Base-by-base conservation (phyloP, 2,113 vertebrate species). In the Bubalus kerabau region DNA sequence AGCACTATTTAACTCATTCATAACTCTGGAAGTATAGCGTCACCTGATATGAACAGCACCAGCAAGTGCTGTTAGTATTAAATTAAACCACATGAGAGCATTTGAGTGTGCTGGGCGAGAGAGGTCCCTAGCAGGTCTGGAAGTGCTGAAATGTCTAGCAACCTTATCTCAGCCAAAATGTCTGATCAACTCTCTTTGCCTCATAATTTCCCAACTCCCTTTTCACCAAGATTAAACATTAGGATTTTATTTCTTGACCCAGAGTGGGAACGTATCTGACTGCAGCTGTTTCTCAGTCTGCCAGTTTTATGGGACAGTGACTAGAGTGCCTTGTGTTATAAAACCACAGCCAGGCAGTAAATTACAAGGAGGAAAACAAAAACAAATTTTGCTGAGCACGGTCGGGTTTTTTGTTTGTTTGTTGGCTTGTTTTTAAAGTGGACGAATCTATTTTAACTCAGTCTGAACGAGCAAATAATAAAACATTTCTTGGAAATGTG, bases 301-400 rank as follows among this genome's bases (percentile, higher is more conserved):
- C 83, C 86, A 57, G 36, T 90, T 96, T 97, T 95, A 96, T 81
- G 36, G 43, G 78, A 64, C 78, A 90, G 83, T 76, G 56, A 87
- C 24, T 87, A 57, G 78, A 87, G 24, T 64, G 57, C 60, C 85
- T 19, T 78, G 71, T 78, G 40, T 94, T 83, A 83, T 89, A 96
- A 93, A 97, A 87, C 48, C n/a, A 87, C 64, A 97, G 76, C 67
- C 74, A 56, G n/a, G 94, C 59, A 92, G 40, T 94, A 95, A 97
- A 96, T 96, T 48, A 89, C 36, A 92, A 32, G 30, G 60, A 95
- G 36, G 21, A 84, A 92, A 98, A 97, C 60, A 46, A 56, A 95
- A 96, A 87, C 46, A 40, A 76, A 94, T 57, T 90, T 40, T 97
- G 94, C 94, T 92, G 84, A 97, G 52, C 10, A 60, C 17, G 15